Conservation (phyloP, 2,888 invertebrate genomes). For the Parnassius smintheus region DNA sequence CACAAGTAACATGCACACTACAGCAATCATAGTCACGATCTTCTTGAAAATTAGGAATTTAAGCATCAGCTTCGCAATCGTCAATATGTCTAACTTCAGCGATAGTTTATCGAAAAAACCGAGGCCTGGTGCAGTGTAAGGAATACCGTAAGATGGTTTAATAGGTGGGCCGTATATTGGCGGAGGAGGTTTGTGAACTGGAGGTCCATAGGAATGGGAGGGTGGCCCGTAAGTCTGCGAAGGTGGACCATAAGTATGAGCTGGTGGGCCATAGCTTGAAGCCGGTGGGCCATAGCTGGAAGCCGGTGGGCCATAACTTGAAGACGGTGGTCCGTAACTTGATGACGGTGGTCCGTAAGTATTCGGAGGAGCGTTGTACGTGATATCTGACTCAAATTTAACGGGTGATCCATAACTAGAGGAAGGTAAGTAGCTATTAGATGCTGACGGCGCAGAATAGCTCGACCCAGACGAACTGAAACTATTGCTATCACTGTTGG, state of each 20-base stretch:
- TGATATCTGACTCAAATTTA: constrained; percentile 58
- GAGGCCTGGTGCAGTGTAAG: constrained; percentile 76
- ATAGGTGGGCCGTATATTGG: constrained; percentile 68
- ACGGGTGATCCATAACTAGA: constrained; percentile 55
- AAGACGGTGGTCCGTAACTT: constrained; percentile 48
- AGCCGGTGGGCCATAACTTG: constrained; percentile 59
- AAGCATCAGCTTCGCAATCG: constrained; percentile 87
- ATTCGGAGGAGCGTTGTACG: constrained; percentile 58
- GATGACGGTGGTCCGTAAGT: constrained; percentile 59
- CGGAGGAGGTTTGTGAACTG: constrained; percentile 52
- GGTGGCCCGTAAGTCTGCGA: constrained; percentile 70
- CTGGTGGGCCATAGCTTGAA: constrained; percentile 70
- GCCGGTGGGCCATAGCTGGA: constrained; percentile 57
- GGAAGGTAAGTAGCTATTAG: constrained; percentile 50
- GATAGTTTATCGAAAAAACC: constrained; percentile 85
- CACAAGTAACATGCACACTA: constrained; percentile 87
- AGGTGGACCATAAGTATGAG: constrained; percentile 62
- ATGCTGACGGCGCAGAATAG: constrained; percentile 38
- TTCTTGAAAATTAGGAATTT: constrained; percentile 91
- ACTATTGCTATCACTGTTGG: constrained; percentile 42
- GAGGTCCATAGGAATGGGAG: constrained; percentile 59
- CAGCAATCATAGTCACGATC: constrained; percentile 88
- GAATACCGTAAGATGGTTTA: constrained; percentile 75
- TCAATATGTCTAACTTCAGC: constrained; percentile 85
- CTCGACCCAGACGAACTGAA: constrained; percentile 55